Evolutionary conservation across 1,140 invertebrate species (phyloP).

Genomic region (Trialeurodes vaporariorum): DNA sequence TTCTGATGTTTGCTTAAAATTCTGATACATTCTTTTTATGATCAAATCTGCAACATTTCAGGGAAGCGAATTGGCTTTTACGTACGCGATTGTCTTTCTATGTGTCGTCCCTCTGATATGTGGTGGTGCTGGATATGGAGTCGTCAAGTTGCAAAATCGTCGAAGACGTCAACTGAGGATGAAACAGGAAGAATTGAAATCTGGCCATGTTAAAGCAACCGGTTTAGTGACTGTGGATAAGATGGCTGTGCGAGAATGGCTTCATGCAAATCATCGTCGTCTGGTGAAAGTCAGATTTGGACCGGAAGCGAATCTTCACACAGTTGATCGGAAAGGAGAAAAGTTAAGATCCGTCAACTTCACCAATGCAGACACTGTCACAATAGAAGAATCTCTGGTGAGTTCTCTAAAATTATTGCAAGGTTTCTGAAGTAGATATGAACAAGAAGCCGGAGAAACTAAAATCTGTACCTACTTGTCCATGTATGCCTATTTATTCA

Average conservation of each 20-base stretch:
- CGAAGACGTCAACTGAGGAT: conserved; percentile 60
- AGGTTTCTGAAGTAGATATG: too few relatives aligned
- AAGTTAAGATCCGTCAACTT: conserved; percentile 73
- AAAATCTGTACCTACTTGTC: too few relatives aligned
- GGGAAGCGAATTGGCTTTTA: conserved; percentile 93
- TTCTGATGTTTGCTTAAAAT: too few relatives aligned
- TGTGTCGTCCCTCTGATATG: conserved; percentile 84
- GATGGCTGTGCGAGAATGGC: conserved; percentile 89
- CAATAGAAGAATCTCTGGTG: conserved; percentile 66
- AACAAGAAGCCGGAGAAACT: too few relatives aligned
- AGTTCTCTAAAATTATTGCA: conserved; percentile 7
- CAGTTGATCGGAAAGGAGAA: conserved; percentile 78
- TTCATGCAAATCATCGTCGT: conserved; percentile 84
- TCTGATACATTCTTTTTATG: too few relatives aligned
- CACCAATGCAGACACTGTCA: conserved; percentile 55
- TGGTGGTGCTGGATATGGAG: conserved; percentile 81
- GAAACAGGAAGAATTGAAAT: conserved; percentile 58
- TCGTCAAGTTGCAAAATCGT: conserved; percentile 84
- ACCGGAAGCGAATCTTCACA: conserved; percentile 67
- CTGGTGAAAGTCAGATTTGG: conserved; percentile 82
- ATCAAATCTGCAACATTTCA: too few relatives aligned
- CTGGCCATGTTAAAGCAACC: conserved; percentile 24
- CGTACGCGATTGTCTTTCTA: conserved; percentile 83
- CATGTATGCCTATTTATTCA: too few relatives aligned
- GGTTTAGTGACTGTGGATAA: conserved; percentile 70